Conservation (phyloP, 2,888 invertebrate species). For the Yponomeuta cagnagella region DNA sequence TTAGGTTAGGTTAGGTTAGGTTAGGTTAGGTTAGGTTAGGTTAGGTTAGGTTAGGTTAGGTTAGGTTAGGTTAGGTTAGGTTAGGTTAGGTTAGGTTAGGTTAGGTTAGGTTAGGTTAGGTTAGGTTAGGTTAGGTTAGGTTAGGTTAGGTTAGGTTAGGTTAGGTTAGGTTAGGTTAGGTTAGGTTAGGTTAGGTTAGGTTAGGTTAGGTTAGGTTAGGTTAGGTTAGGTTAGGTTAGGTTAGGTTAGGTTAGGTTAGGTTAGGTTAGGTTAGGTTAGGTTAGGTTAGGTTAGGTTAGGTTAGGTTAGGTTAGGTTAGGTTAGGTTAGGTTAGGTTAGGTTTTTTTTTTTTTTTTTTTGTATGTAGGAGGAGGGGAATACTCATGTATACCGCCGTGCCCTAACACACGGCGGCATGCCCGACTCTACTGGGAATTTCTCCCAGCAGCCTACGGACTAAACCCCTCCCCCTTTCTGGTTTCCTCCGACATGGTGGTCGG, state of each 20-base stretch:
- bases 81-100: neutral
- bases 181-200: slow-evolving; percentile 15
- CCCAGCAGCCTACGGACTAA: neutral
- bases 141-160: slow-evolving; percentile 21
- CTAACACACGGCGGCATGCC: neutral
- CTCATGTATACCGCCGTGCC: too few species aligned
- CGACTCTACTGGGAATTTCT: neutral
- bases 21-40: too few species aligned
- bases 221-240: slow-evolving; percentile 21
- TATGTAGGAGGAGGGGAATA: too few species aligned
- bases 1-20: too few species aligned
- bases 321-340: too few species aligned
- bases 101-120: slow-evolving; percentile 14
- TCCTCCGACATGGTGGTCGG: too few species aligned
- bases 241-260: slow-evolving; percentile 14
- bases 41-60: too few species aligned
- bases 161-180: slow-evolving; percentile 22
- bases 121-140: slow-evolving; percentile 20
- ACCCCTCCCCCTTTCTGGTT: too few species aligned
- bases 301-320: too few species aligned
- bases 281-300: too few species aligned
- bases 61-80: too few species aligned
- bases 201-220: slow-evolving; percentile 21
- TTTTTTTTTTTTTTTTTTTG: too few species aligned
- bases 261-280: slow-evolving; percentile 21